Evolutionary conservation across 2,797 vertebrate genomes (phyloP).

Genomic region (Ptychobarbus kaznakovi): DNA sequence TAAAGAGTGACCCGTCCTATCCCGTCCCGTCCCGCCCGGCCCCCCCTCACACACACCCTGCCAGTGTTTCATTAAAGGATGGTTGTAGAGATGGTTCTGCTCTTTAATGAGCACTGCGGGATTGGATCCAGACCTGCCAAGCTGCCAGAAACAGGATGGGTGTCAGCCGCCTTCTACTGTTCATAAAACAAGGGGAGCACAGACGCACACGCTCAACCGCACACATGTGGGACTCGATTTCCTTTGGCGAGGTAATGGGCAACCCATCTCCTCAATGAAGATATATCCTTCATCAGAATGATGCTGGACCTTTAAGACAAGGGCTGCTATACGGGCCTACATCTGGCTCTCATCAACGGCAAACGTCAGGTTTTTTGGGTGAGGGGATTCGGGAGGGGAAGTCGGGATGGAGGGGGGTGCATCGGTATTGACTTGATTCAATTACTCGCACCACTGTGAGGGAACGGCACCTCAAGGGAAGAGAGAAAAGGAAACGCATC

Average conservation of each 20-base stretch:
- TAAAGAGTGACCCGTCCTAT: constrained; percentile 23
- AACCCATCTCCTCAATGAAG: constrained; percentile 79
- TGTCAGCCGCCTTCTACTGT: constrained; percentile 77
- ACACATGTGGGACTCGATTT: constrained; percentile 79
- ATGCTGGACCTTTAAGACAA: constrained; percentile 80
- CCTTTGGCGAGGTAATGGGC: constrained; percentile 75
- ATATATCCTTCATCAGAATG: constrained; percentile 77
- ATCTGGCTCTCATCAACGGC: constrained; percentile 86
- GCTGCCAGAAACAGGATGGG: constrained; percentile 78
- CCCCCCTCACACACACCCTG: constrained; percentile 13
- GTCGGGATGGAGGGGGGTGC: constrained; percentile 55
- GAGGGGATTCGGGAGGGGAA: constrained; percentile 60
- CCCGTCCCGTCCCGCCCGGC: neutral
- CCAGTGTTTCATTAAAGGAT: constrained; percentile 64
- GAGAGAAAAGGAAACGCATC: constrained; percentile 74
- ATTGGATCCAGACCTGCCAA: constrained; percentile 80
- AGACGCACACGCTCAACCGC: constrained; percentile 51
- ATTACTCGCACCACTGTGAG: constrained; percentile 84
- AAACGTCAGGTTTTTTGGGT: constrained; percentile 73
- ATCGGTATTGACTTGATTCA: constrained; percentile 90
- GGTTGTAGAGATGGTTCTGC: constrained; percentile 74
- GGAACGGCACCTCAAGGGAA: constrained; percentile 73
- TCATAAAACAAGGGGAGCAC: constrained; percentile 61
- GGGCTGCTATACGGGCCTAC: constrained; percentile 74
- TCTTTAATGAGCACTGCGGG: constrained; percentile 72